These are phyloP conservation scores for Aepyceros melampus DNA, from an alignment of 2,113 vertebrate genomes.

Conservation along the genomic window DNA sequence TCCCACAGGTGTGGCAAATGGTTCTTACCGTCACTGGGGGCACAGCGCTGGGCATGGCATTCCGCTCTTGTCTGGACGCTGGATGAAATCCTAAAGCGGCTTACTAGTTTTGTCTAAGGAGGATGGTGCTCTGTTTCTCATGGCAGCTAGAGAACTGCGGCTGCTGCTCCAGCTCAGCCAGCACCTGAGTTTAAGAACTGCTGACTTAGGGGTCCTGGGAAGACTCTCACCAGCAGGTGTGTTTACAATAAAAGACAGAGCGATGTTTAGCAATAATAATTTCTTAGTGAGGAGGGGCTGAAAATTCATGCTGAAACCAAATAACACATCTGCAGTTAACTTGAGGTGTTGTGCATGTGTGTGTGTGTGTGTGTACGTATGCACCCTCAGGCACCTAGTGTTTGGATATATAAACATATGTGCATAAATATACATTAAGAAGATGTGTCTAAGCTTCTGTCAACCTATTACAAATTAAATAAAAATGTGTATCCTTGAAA, in stretches of 20 bases:
- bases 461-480: background rate
- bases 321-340: background rate
- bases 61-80: background rate
- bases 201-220: background rate
- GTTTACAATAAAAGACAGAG: slow-evolving; percentile 21
- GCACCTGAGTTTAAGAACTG: background rate
- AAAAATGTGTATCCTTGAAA: background rate
- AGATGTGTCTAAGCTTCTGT: background rate
- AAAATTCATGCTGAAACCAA: background rate
- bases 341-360: background rate
- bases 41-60: background rate
- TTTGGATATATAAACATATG: background rate
- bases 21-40: background rate
- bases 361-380: background rate
- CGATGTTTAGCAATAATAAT: background rate
- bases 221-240: background rate
- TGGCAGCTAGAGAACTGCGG: background rate
- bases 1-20: background rate
- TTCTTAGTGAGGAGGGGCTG: background rate
- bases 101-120: background rate
- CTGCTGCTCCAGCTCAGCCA: background rate
- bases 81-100: background rate
- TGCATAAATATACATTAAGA: background rate
- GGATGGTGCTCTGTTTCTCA: background rate
- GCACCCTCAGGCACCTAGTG: background rate